These are phyloP conservation scores for Thaumatotibia leucotreta DNA, from an alignment of 1,140 invertebrate genomes.

Conservation along the genomic window DNA sequence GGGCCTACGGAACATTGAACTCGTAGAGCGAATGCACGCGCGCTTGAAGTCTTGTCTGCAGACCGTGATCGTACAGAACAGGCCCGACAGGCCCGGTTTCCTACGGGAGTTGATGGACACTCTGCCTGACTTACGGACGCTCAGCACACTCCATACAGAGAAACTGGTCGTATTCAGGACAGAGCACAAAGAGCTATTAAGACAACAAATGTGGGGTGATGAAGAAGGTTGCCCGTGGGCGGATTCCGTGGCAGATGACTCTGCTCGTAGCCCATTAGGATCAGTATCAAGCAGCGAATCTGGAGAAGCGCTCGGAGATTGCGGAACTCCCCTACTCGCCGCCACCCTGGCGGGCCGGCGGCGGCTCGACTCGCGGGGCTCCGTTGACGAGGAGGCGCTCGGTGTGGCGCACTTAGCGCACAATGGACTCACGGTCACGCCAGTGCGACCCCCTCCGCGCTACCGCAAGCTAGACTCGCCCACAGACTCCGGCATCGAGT, in stretches of 20 bases:
- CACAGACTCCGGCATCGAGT: constrained; percentile 94
- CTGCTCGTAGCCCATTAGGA: constrained; percentile 88
- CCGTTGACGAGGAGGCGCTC: constrained; percentile 85
- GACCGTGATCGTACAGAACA: constrained; percentile 91
- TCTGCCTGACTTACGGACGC: constrained; percentile 94
- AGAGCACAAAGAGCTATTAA: constrained; percentile 88
- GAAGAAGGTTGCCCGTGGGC: constrained; percentile 84
- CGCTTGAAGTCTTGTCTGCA: constrained; percentile 91
- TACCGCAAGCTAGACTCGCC: constrained; percentile 92
- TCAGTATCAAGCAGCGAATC: constrained; percentile 92
- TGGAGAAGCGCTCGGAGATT: constrained; percentile 79
- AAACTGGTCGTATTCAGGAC: constrained; percentile 95
- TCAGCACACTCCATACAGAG: constrained; percentile 97
- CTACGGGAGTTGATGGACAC: constrained; percentile 93
- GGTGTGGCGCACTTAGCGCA: constrained; percentile 81
- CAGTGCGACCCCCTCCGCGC: constrained; percentile 78
- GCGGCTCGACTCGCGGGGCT: constrained; percentile 84
- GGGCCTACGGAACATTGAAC: constrained; percentile 92
- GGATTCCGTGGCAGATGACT: constrained; percentile 85
- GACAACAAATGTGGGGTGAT: constrained; percentile 82
- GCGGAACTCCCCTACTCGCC: constrained; percentile 85
- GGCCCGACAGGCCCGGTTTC: constrained; percentile 87
- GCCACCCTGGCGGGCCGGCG: constrained; percentile 86
- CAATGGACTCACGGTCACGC: constrained; percentile 81
- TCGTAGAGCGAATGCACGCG: constrained; percentile 94